These are phyloP conservation scores for Lethrus apterus DNA, from an alignment of 1,140 invertebrate species.

Conservation along the genomic window DNA sequence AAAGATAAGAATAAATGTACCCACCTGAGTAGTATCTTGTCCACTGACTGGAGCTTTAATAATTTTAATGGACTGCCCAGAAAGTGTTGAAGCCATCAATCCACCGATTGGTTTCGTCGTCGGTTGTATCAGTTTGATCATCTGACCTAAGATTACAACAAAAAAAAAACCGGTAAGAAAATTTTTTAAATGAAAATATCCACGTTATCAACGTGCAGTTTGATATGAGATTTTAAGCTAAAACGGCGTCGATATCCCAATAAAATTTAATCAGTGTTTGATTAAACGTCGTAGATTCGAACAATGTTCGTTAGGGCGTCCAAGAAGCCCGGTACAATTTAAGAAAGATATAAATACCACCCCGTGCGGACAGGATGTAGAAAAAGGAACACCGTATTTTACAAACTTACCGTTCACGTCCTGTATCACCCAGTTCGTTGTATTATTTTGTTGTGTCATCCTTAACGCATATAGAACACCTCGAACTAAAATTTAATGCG, in stretches of 20 bases:
- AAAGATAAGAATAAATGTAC: constrained; percentile 8
- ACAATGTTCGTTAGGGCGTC: neutral
- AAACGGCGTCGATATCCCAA: neutral
- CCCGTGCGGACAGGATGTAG: constrained; percentile 12
- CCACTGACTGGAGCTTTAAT: constrained; percentile 41
- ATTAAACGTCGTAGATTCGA: neutral
- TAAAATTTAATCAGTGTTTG: neutral
- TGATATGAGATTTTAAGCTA: no score
- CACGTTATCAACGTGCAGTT: neutral
- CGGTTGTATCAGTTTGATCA: constrained; percentile 56
- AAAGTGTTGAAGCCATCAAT: constrained; percentile 43
- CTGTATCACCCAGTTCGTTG: constrained; percentile 58
- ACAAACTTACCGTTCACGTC: constrained; percentile 54
- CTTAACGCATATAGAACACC: constrained; percentile 15
- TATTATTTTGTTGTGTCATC: constrained; percentile 55
- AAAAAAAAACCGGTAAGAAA: constrained; percentile 22
- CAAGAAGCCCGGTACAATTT: constrained; percentile 1
- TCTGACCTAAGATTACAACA: constrained; percentile 51
- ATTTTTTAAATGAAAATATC: neutral
- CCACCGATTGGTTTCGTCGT: constrained; percentile 43
- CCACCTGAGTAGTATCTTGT: constrained; percentile 28
- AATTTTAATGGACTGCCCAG: constrained; percentile 45
- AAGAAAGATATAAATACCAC: constrained; percentile 18
- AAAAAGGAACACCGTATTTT: constrained; percentile 33
- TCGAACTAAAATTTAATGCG: constrained; percentile 12